Percentiles rank a stretch among this genome's conserved stretches.
phyloP scores from a whole-genome alignment of 37 sponge, comb jelly and placozoan species.

The Oscarella lobularis region DNA sequence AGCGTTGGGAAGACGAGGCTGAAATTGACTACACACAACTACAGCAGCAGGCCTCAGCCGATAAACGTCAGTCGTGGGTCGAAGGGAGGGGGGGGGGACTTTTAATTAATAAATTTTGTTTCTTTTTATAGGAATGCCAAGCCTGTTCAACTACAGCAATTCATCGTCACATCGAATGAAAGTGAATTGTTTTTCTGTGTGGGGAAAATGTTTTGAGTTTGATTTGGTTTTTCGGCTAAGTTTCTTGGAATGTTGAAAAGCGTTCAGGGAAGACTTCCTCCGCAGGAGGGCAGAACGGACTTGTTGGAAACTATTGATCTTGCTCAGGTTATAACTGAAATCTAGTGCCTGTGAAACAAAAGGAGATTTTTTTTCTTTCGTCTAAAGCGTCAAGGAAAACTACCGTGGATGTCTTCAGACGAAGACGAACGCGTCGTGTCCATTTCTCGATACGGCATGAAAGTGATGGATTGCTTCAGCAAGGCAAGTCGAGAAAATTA shows the following conservation, averaged over 20 bases:
- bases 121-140: conserved; percentile 26
- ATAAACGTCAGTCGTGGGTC: conserved; percentile 3
- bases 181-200: background rate
- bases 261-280: background rate
- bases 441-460: conserved; percentile 62
- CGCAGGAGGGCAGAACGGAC: background rate
- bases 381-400: conserved; percentile 37
- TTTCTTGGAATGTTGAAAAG: background rate
- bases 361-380: no score
- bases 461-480: conserved; percentile 37
- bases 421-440: conserved; percentile 26
- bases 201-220: background rate
- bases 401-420: conserved; percentile 42
- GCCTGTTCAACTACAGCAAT: conserved; percentile 43
- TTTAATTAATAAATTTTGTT: no score
- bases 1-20: conserved; percentile 50
- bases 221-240: background rate
- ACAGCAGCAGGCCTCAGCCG: background rate
- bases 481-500: conserved; percentile 14
- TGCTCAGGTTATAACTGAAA: conserved; percentile 24
- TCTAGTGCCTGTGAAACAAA: no score
- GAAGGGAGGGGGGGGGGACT: no score
- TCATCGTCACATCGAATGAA: conserved; percentile 16
- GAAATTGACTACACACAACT: conserved; percentile 48
- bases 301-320: conserved; percentile 38